These are phyloP conservation scores for Heterodera filipjevi DNA, from an alignment of 2,888 invertebrate genomes.

Conservation along the genomic window DNA sequence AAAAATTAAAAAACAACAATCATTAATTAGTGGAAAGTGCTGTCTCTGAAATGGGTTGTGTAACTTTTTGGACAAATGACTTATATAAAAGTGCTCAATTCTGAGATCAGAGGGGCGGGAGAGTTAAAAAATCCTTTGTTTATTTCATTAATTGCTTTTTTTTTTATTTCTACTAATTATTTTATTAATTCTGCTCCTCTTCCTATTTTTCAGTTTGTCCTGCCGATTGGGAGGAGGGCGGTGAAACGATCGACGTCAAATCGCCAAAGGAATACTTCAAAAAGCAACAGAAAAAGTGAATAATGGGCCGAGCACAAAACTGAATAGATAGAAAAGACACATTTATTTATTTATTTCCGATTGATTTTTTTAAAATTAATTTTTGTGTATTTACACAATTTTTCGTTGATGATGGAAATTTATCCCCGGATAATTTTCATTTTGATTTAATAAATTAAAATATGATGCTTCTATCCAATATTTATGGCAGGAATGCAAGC, in stretches of 20 bases:
- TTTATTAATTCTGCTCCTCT: not conserved
- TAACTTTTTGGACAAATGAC: too few species aligned
- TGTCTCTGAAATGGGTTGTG: too few species aligned
- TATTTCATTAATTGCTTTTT: not conserved
- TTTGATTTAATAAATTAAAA: too few species aligned
- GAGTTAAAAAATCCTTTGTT: not conserved
- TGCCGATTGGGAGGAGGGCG: constrained; percentile 88
- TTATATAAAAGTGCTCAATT: too few species aligned
- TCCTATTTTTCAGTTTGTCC: constrained; percentile 79
- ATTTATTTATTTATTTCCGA: not conserved
- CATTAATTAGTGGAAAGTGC: too few species aligned
- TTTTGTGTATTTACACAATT: not conserved
- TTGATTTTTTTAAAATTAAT: not conserved
- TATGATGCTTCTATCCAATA: too few species aligned
- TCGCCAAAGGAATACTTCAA: constrained; percentile 86
- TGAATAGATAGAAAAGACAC: not conserved
- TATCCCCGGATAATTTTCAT: too few species aligned
- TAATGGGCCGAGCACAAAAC: not conserved
- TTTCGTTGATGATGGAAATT: too few species aligned
- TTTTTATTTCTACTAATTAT: not conserved
- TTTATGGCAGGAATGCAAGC: too few species aligned
- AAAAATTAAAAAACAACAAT: too few species aligned
- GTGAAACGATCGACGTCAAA: constrained; percentile 84
- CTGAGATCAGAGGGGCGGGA: too few species aligned
- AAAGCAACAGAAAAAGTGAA: constrained; percentile 67